phyloP scores from a whole-genome alignment of 1,140 invertebrate species.

The Alviniconcha marisindica region DNA sequence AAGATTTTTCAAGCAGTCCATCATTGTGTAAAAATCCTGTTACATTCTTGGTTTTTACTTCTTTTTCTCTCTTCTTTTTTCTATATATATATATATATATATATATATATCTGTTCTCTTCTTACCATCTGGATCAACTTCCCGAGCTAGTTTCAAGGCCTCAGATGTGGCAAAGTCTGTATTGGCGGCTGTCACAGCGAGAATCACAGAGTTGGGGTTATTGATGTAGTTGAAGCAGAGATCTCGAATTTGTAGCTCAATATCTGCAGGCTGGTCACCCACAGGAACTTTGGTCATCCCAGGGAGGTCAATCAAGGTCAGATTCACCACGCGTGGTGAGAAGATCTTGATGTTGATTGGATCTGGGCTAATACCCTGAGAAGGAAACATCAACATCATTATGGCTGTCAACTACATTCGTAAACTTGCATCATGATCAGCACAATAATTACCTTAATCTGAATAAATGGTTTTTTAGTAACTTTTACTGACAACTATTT shows the following conservation, averaged over 20 bases:
- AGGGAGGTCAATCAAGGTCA: conserved; percentile 98
- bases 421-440: no score
- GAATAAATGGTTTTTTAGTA: no score
- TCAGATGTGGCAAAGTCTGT: conserved; percentile 77
- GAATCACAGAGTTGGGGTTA: conserved; percentile 82
- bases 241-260: conserved; percentile 79
- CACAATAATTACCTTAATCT: no score
- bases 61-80: not conserved
- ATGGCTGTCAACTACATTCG: no score
- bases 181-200: conserved; percentile 77
- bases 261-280: conserved; percentile 81
- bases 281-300: conserved; percentile 96
- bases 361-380: conserved; percentile 92
- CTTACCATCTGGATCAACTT: conserved; percentile 76
- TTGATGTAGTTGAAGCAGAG: conserved; percentile 79
- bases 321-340: conserved; percentile 94
- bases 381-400: no score
- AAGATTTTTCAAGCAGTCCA: no score
- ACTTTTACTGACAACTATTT: no score
- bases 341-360: conserved; percentile 97
- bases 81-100: not conserved
- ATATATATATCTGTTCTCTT: not conserved
- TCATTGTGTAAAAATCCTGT: no score
- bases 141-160: conserved; percentile 75
- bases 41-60: not conserved